Conservation (phyloP, 2,888 invertebrate species). For the Cataglyphis cursor region DNA sequence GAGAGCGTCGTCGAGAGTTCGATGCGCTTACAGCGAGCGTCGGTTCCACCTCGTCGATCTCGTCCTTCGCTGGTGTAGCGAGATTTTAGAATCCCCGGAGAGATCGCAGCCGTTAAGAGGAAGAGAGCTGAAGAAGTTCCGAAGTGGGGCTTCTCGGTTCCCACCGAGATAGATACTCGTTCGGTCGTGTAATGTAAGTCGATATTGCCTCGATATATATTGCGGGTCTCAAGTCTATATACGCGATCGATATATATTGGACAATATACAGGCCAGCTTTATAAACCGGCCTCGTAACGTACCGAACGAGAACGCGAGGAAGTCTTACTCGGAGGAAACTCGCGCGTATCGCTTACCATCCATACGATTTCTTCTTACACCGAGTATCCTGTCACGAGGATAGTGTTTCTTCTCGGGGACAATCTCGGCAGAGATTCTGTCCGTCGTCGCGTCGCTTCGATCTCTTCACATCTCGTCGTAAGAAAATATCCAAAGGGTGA, state of each 20-base stretch:
- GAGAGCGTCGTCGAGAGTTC: constrained; percentile 29
- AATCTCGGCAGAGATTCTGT: constrained; percentile 54
- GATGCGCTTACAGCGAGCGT: constrained; percentile 28
- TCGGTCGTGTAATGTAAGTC: constrained; percentile 86
- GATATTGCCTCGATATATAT: constrained; percentile 83
- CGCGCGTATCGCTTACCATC: constrained; percentile 85
- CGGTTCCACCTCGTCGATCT: constrained; percentile 45
- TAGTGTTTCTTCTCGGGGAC: constrained; percentile 79
- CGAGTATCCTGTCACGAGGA: constrained; percentile 82
- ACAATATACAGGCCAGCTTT: background rate
- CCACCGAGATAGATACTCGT: constrained; percentile 86
- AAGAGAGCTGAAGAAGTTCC: constrained; percentile 64
- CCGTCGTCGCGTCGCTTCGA: background rate
- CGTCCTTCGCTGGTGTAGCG: constrained; percentile 41
- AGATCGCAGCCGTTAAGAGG: constrained; percentile 63
- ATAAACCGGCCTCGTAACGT: constrained; percentile 57
- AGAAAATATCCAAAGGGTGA: background rate
- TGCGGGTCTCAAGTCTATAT: constrained; percentile 41
- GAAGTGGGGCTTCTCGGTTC: constrained; percentile 86
- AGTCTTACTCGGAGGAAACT: constrained; percentile 85
- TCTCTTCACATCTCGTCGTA: constrained; percentile 10
- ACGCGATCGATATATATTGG: constrained; percentile 65
- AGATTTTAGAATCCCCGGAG: constrained; percentile 53
- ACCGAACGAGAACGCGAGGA: constrained; percentile 72
- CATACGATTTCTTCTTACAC: constrained; percentile 84